A percentile compares a stretch with the other conserved stretches of the same genome.
Evolutionary conservation across 2,113 vertebrate genomes (phyloP).

Genomic region (Xiphias gladius): DNA sequence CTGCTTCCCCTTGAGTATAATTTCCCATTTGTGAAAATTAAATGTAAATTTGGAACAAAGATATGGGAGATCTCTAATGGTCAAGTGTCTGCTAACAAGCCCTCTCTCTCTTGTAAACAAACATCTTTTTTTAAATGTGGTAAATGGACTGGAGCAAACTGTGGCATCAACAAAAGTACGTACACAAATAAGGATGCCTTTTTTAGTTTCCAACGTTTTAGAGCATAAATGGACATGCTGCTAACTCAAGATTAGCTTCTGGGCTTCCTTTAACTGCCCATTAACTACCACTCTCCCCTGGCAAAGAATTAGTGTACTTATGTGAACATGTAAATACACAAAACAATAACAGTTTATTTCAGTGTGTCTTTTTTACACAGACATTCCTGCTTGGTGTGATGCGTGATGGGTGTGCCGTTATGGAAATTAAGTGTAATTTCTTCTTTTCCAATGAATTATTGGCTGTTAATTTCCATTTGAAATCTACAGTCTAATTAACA

Average conservation of each 20-base stretch:
- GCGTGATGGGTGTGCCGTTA: conserved; percentile 16
- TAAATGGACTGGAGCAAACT: conserved; percentile 25
- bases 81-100: conserved; percentile 51
- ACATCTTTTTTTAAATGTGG: conserved; percentile 2
- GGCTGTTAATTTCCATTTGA: conserved; percentile 67
- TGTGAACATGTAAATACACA: conserved; percentile 14
- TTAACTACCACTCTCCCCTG: conserved; percentile 26
- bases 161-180: not conserved
- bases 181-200: not conserved
- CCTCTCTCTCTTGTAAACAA: conserved; percentile 10
- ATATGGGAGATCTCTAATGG: conserved; percentile 39
- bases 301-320: conserved; percentile 16
- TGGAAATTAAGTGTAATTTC: conserved; percentile 53
- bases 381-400: conserved; percentile 4
- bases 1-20: conserved; percentile 47
- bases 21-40: conserved; percentile 57
- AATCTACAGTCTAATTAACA: conserved; percentile 78
- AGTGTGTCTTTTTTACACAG: conserved; percentile 9
- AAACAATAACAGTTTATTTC: conserved; percentile 18
- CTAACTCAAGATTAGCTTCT: conserved; percentile 9
- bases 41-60: conserved; percentile 49
- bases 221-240: not conserved
- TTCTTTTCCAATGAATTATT: conserved; percentile 65
- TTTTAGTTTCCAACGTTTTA: not conserved
- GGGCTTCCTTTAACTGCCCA: conserved; percentile 35